Percentiles rank a stretch among this genome's conserved stretches.
Conservation (phyloP, 2,113 vertebrate genomes). For the Sinosuthora webbiana region DNA sequence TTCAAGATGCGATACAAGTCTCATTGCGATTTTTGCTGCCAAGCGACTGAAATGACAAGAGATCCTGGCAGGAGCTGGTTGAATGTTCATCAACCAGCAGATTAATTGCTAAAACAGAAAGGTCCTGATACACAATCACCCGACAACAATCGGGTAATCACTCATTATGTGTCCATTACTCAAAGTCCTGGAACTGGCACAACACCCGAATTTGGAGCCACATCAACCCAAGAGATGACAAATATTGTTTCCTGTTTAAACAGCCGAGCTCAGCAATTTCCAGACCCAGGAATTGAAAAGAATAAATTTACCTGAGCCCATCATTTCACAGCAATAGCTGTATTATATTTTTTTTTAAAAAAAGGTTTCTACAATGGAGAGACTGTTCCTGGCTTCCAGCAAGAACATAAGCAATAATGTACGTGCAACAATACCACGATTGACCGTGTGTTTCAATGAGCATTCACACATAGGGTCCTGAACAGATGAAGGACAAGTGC, state of each 20-base stretch:
- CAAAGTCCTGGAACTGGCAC: neutral
- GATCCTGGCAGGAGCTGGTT: neutral
- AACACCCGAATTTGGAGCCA: neutral
- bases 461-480: neutral
- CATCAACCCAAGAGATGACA: neutral
- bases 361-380: neutral
- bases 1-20: neutral
- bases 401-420: neutral
- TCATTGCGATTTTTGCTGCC: neutral
- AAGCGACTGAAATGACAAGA: neutral
- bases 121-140: neutral
- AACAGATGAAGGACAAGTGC: slow-evolving; percentile 44
- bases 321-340: neutral
- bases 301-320: neutral
- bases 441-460: neutral
- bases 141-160: neutral
- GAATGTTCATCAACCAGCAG: neutral
- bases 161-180: neutral
- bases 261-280: neutral
- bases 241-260: neutral
- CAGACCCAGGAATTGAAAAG: neutral
- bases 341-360: neutral
- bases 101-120: slow-evolving; percentile 26
- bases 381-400: neutral
- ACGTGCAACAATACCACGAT: neutral